A percentile compares a stretch with the other conserved stretches of the same genome.
These are phyloP conservation scores for Zootoca vivipara DNA, from an alignment of 2,113 vertebrate species.

Conservation along the genomic window DNA sequence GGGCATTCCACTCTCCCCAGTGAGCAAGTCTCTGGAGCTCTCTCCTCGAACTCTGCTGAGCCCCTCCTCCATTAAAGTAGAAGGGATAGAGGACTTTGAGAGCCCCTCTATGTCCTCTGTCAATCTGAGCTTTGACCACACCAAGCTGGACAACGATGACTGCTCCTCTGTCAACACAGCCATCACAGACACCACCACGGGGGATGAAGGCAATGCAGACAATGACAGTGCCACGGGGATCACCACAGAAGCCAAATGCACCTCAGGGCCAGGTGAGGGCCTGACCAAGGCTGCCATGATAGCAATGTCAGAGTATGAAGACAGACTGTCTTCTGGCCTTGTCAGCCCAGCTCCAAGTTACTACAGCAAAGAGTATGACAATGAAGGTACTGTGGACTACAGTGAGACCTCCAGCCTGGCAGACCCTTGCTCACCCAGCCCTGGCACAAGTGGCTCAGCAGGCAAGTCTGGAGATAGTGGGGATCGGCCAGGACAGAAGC, in stretches of 20 bases:
- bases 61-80: constrained; percentile 97
- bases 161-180: constrained; percentile 99
- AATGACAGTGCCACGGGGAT: constrained; percentile 90
- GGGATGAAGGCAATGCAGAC: constrained; percentile 95
- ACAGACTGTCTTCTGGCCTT: constrained; percentile 94
- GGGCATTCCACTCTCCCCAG: constrained; percentile 90
- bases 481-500: constrained; percentile 96
- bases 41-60: constrained; percentile 93
- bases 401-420: constrained; percentile 98
- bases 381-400: constrained; percentile 95
- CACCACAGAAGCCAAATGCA: constrained; percentile 85
- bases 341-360: constrained; percentile 97
- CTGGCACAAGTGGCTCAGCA: constrained; percentile 88
- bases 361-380: constrained; percentile 95
- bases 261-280: constrained; percentile 85
- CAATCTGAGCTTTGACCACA: constrained; percentile 93
- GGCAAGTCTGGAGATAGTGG: constrained; percentile 90
- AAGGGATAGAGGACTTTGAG: constrained; percentile 97
- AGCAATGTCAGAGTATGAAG: constrained; percentile 92
- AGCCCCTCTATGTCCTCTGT: constrained; percentile 93
- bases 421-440: constrained; percentile 96
- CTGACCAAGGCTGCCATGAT: constrained; percentile 90
- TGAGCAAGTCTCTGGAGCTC: constrained; percentile 92
- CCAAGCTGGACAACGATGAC: constrained; percentile 97
- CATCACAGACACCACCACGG: constrained; percentile 97